These are phyloP conservation scores for Oophaga pumilio DNA, from an alignment of 2,113 vertebrate genomes.

Conservation along the genomic window DNA sequence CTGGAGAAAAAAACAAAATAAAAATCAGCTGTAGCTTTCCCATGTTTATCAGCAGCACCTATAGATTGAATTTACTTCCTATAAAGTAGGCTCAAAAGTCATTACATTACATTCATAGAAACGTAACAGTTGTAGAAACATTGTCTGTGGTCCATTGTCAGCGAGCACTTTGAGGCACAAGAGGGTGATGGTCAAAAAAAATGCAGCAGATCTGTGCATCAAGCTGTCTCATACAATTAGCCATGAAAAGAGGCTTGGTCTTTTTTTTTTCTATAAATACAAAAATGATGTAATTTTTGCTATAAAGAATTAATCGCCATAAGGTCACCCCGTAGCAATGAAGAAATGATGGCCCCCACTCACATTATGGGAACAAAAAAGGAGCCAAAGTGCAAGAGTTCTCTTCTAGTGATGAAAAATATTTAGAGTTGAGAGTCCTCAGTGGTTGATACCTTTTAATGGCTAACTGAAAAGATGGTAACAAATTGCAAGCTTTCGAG, in stretches of 20 bases:
- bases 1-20: constrained; percentile 48
- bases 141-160: not conserved
- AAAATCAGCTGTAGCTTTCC: constrained; percentile 63
- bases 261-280: not conserved
- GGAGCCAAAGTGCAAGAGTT: no score
- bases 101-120: constrained; percentile 72
- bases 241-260: not conserved
- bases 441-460: no score
- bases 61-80: constrained; percentile 4
- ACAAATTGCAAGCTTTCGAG: no score
- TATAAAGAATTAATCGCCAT: not conserved
- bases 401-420: no score
- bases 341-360: not conserved
- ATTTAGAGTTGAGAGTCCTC: not conserved
- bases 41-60: constrained; percentile 59
- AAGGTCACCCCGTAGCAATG: not conserved
- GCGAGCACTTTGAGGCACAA: not conserved
- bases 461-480: no score
- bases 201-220: not conserved
- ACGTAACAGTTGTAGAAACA: constrained; percentile 54
- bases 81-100: constrained; percentile 64
- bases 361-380: not conserved
- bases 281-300: not conserved
- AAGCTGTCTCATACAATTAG: not conserved
- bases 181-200: not conserved